Percentiles rank a stretch among this genome's conserved stretches.
phyloP scores from a whole-genome alignment of 2,888 invertebrate species.

The Globia sparganii region DNA sequence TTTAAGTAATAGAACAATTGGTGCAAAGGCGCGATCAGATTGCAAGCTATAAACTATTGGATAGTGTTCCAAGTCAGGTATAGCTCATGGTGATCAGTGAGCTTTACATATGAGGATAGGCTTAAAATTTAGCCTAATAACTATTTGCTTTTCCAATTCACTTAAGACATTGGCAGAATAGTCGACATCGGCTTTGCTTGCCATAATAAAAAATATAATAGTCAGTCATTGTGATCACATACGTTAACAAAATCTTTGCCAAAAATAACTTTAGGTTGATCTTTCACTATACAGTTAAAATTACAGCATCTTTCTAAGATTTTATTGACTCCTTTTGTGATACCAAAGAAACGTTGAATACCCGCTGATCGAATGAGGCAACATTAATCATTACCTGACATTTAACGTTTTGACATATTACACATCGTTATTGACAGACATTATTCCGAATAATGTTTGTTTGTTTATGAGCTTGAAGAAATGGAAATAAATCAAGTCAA shows the following conservation, averaged over 20 bases:
- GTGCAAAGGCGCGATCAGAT: no score
- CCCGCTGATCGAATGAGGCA: constrained; percentile 34
- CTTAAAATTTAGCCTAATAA: no score
- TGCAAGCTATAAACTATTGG: no score
- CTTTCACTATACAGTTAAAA: not conserved
- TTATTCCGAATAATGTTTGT: constrained; percentile 7
- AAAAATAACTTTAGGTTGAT: constrained; percentile 1
- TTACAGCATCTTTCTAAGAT: constrained; percentile 10
- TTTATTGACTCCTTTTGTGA: constrained; percentile 35
- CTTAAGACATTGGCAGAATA: no score
- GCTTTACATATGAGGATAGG: no score
- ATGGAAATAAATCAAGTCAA: not conserved
- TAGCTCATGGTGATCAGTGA: no score
- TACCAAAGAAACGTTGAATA: constrained; percentile 19
- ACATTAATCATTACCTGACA: constrained; percentile 57
- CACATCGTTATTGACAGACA: constrained; percentile 16
- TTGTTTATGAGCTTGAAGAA: constrained; percentile 8
- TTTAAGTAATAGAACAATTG: no score
- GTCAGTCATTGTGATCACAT: no score
- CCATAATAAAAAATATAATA: no score
- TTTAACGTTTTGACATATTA: constrained; percentile 52
- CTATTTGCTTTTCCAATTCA: no score
- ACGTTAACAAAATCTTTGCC: not conserved
- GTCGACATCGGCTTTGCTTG: no score
- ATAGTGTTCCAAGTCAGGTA: no score